phyloP scores from a whole-genome alignment of 2,888 invertebrate genomes.

The Megalurothrips usitatus region DNA sequence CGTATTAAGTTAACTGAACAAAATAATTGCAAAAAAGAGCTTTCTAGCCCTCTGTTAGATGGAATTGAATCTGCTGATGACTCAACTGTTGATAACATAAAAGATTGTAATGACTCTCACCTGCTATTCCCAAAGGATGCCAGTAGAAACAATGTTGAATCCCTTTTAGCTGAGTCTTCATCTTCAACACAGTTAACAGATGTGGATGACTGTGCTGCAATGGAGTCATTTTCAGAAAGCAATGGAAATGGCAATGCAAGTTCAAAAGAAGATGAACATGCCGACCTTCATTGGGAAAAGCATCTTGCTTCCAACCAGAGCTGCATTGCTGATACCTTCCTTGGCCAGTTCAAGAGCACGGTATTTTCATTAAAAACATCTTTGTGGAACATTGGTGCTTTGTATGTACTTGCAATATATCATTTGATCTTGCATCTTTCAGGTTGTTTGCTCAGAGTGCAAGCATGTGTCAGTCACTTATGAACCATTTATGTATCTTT shows the following conservation, averaged over 20 bases:
- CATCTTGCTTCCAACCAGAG: conserved; percentile 55
- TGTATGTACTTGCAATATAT: background rate
- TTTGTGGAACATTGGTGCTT: conserved; percentile 36
- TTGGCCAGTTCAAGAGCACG: conserved; percentile 61
- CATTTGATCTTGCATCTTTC: conserved; percentile 26
- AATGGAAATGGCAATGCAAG: background rate
- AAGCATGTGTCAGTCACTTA: conserved; percentile 59
- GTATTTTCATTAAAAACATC: conserved; percentile 43
- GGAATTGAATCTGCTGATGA: background rate
- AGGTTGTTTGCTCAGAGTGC: conserved; percentile 59
- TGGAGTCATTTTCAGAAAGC: conserved; percentile 3
- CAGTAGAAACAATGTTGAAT: background rate
- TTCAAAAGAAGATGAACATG: conserved; percentile 46
- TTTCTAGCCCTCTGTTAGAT: background rate
- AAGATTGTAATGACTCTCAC: background rate
- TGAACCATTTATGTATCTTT: conserved; percentile 65
- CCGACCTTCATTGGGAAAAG: conserved; percentile 55
- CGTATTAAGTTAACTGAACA: background rate
- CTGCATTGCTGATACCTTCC: conserved; percentile 58
- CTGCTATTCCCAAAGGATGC: background rate
- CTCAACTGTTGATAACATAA: background rate
- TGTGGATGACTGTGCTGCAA: background rate
- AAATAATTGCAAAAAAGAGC: background rate
- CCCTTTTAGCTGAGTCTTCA: background rate
- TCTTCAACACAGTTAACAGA: conserved; percentile 2